These are phyloP conservation scores for Crossocerus cetratus DNA, from an alignment of 2,888 invertebrate genomes.

Conservation along the genomic window DNA sequence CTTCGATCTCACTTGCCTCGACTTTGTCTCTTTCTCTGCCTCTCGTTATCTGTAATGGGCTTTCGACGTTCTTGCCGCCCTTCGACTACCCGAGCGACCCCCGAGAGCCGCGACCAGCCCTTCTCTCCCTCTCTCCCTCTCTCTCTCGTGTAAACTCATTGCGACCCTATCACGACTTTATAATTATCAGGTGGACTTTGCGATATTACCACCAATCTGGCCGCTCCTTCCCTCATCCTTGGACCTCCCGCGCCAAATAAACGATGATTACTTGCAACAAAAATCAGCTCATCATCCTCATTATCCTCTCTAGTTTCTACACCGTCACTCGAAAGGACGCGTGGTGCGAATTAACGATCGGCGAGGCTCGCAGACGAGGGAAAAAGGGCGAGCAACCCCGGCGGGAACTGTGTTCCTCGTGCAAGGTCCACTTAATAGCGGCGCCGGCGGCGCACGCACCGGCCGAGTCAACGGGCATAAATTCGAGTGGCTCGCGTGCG, in stretches of 20 bases:
- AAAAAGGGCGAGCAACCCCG: no score
- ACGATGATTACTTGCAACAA: no score
- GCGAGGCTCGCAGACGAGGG: no score
- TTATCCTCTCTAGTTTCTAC: no score
- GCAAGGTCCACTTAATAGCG: neutral
- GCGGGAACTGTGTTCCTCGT: no score
- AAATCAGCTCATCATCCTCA: no score
- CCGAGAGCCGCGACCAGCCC: neutral
- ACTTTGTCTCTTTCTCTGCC: conserved; percentile 51
- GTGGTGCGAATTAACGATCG: no score
- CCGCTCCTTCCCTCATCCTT: neutral
- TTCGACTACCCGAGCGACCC: neutral
- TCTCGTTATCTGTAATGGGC: conserved; percentile 61
- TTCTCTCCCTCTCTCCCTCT: neutral
- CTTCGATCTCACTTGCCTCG: conserved; percentile 55
- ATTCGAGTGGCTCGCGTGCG: conserved; percentile 25
- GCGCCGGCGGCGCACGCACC: no score
- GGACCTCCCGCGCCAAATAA: no score
- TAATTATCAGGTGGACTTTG: conserved; percentile 49
- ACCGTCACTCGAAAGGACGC: no score
- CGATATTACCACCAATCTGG: conserved; percentile 27
- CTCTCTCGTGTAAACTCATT: neutral
- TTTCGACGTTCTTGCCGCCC: conserved; percentile 51
- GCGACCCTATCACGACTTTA: conserved; percentile 38
- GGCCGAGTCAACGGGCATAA: no score